Evolutionary conservation across 2,888 invertebrate species (phyloP), one percentile per base, ranked within the genome.

Genomic region (Sesia apiformis): DNA sequence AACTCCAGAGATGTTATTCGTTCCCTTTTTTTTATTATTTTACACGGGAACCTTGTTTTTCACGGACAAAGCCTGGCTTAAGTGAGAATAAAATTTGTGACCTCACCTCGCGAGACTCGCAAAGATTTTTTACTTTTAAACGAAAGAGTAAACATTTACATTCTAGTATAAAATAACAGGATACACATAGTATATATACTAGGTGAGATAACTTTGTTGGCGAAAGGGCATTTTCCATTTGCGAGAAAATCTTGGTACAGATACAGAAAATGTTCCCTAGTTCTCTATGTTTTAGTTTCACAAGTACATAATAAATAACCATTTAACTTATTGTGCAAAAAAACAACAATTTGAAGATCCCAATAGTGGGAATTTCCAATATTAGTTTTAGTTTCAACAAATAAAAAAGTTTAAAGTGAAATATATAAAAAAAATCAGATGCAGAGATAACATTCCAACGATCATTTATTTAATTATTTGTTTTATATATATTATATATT

Each of bases 11-110:
- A 74, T 72, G 73, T 74, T 74, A 71, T 67, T 70, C 67, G 63
- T 66, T 72, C 67, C 67, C 61, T 69, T 76, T 23, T 23, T 23
- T 77, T 73, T 74, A 74, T 77, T 75, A 76, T 74, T 74, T 75
- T 75, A 65, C 68, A 70, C 70, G 66, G 64, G 59, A 63, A 55
- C 60, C 57, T 61, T 55, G 62, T 62, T 70, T 69, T 69, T 65
- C 63, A 63, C 58, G 67, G 63, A 71, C 70, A 70, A 68, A 72
- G 62, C 65, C 55, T 52, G 60, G 59, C 61, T 64, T 59, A 62
- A 65, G 65, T 56, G 62, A 59, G 61, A 66, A 67, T 66, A 69
- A 67, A 68, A 70, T 66, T 72, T 67, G 63, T 61, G 64, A 64
- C 53, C 60, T 57, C 56, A 63, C 60, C 60, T 59, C 57, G 57